phyloP scores from a whole-genome alignment of 2,888 invertebrate genomes.

The Cataglyphis livida region DNA sequence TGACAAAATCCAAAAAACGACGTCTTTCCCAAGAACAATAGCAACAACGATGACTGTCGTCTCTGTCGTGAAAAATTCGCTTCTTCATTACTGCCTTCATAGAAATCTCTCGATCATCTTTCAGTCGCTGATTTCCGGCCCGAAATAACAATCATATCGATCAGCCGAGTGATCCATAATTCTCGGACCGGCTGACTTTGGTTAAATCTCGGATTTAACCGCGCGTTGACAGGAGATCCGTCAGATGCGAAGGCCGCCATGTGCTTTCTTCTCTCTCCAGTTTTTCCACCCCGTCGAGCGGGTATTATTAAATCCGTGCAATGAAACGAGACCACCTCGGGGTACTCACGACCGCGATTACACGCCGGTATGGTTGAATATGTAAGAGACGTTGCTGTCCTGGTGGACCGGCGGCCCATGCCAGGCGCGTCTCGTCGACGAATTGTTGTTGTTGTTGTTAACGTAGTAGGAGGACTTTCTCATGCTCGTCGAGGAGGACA shows the following conservation, averaged over 20 bases:
- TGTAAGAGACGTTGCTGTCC: constrained; percentile 88
- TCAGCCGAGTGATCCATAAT: constrained; percentile 64
- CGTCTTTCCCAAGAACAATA: constrained; percentile 27
- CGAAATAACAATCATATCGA: constrained; percentile 77
- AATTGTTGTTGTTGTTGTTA: constrained; percentile 87
- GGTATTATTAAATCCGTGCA: constrained; percentile 46
- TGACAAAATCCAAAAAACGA: constrained; percentile 36
- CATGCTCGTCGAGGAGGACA: constrained; percentile 94
- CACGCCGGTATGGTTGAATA: constrained; percentile 92
- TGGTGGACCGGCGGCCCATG: constrained; percentile 85
- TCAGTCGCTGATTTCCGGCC: constrained; percentile 67
- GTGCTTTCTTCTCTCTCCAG: background rate
- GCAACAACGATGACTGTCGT: background rate
- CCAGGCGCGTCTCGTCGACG: constrained; percentile 86
- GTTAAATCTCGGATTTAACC: constrained; percentile 59
- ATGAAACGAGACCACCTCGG: constrained; percentile 13
- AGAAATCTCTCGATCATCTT: background rate
- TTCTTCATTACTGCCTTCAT: background rate
- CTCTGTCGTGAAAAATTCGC: background rate
- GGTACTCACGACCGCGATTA: constrained; percentile 83
- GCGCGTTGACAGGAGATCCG: background rate
- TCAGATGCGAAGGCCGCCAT: constrained; percentile 23
- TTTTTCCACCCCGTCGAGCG: constrained; percentile 20
- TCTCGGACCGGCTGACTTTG: constrained; percentile 75
- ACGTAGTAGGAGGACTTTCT: constrained; percentile 95